A percentile compares a stretch with the other conserved stretches of the same genome.
These are phyloP conservation scores for Atta cephalotes DNA, from an alignment of 1,140 invertebrate species.

Conservation along the genomic window DNA sequence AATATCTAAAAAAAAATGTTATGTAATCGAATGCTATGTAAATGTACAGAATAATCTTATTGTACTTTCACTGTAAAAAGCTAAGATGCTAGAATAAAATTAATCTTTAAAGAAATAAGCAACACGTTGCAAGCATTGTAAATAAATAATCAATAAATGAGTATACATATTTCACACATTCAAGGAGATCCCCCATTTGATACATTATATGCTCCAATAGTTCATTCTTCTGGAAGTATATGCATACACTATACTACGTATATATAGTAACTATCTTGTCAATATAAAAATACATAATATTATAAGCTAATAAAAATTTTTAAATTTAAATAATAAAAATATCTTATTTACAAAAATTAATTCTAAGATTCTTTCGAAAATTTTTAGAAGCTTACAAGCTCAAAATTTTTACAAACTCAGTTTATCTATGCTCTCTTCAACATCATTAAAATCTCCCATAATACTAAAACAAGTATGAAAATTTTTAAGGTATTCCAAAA, in stretches of 20 bases:
- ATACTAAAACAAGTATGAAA: neutral
- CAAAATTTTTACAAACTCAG: too few species aligned
- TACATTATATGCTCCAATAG: conserved; percentile 83
- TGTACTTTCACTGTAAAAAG: conserved; percentile 3
- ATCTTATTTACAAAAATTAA: neutral
- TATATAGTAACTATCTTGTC: conserved; percentile 29
- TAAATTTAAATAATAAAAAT: conserved; percentile 21
- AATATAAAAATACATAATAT: conserved; percentile 25
- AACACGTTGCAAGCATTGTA: conserved; percentile 57
- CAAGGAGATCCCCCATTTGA: conserved; percentile 57
- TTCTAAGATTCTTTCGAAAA: neutral
- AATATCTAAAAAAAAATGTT: neutral
- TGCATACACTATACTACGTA: conserved; percentile 21
- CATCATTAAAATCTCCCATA: neutral
- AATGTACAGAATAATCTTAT: conserved; percentile 16
- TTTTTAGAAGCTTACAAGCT: neutral
- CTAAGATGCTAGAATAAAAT: conserved; percentile 43
- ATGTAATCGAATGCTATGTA: neutral
- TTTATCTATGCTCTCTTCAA: neutral
- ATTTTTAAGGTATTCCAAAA: neutral
- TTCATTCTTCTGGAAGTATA: conserved; percentile 79
- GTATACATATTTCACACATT: conserved; percentile 67
- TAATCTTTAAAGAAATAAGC: conserved; percentile 19
- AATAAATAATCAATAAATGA: conserved; percentile 80
- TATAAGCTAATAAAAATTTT: conserved; percentile 37